Percentiles rank a stretch among this genome's conserved stretches.
These are phyloP conservation scores for Cydia pomonella DNA, from an alignment of 1,140 invertebrate genomes.

Conservation along the genomic window DNA sequence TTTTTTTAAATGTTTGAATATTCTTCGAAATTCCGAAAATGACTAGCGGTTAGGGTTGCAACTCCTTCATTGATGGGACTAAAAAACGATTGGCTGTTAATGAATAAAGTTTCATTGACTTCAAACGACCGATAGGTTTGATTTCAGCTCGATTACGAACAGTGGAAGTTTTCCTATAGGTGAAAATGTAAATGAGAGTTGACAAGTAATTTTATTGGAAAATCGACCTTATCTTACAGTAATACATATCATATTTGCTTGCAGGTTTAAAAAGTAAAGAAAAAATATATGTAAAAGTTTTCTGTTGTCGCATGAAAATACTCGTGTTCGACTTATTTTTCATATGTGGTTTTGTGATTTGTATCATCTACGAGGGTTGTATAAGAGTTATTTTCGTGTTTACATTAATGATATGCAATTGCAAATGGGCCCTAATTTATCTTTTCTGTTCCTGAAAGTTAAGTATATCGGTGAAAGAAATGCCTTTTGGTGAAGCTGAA, in stretches of 20 bases:
- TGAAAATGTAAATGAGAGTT: not conserved
- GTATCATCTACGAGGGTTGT: too few species aligned
- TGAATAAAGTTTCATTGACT: conserved; percentile 25
- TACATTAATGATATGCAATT: too few species aligned
- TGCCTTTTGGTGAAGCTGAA: too few species aligned
- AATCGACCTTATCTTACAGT: not conserved
- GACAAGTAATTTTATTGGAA: not conserved
- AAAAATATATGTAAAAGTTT: not conserved
- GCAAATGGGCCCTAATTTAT: too few species aligned
- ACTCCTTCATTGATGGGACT: not conserved
- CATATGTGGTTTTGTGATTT: not conserved
- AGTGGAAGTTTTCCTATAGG: not conserved
- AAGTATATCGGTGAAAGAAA: too few species aligned
- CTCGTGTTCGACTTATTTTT: not conserved
- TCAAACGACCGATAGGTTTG: conserved; percentile 20
- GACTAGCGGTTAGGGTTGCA: not conserved
- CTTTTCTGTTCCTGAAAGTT: too few species aligned
- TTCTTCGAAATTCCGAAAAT: too few species aligned
- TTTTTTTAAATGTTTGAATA: too few species aligned
- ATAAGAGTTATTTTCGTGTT: too few species aligned
- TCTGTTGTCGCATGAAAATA: not conserved
- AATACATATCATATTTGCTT: not conserved
- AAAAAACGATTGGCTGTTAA: conserved; percentile 4
- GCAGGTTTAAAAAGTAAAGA: not conserved
- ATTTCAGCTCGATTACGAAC: conserved; percentile 12